These are phyloP conservation scores for Oscheius onirici DNA, from an alignment of 2,888 invertebrate genomes.

Conservation along the genomic window DNA sequence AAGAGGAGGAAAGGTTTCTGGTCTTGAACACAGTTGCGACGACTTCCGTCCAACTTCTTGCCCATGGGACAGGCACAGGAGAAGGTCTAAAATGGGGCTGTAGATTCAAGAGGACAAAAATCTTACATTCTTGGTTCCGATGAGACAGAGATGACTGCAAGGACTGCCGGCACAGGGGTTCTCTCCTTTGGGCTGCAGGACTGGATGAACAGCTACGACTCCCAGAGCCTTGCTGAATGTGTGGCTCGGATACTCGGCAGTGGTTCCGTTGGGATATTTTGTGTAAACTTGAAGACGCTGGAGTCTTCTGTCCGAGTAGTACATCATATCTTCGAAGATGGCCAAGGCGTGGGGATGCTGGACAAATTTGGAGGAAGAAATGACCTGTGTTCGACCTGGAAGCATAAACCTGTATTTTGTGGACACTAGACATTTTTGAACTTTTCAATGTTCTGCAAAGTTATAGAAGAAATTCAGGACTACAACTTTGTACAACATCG, in stretches of 20 bases:
- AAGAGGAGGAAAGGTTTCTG: slow-evolving; percentile 89
- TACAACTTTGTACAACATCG: too few relatives aligned
- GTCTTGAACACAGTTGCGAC: slow-evolving; percentile 76
- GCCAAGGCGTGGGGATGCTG: slow-evolving; percentile 94
- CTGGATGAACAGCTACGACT: slow-evolving; percentile 93
- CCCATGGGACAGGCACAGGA: slow-evolving; percentile 93
- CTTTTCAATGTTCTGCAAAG: too few relatives aligned
- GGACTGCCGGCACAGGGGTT: slow-evolving; percentile 81
- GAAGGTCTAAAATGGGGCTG: slow-evolving; percentile 73
- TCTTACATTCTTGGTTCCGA: slow-evolving; percentile 77
- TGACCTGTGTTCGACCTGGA: slow-evolving; percentile 61
- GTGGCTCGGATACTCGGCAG: slow-evolving; percentile 78
- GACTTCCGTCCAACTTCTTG: slow-evolving; percentile 66
- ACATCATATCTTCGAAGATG: slow-evolving; percentile 92
- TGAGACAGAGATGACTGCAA: slow-evolving; percentile 90
- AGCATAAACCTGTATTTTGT: too few relatives aligned
- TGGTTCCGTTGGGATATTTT: slow-evolving; percentile 71
- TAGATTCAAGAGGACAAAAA: too few relatives aligned
- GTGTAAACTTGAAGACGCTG: slow-evolving; percentile 68
- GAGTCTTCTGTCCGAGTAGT: slow-evolving; percentile 78
- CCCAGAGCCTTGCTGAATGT: slow-evolving; percentile 92
- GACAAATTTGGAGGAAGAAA: slow-evolving; percentile 79
- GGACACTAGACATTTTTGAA: too few relatives aligned
- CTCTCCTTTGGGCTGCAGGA: slow-evolving; percentile 82
- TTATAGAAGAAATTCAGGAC: too few relatives aligned